Base-by-base conservation (phyloP, 30 jellyfish, hydroid and myxozoan species). In the Aurelia sp. region DNA sequence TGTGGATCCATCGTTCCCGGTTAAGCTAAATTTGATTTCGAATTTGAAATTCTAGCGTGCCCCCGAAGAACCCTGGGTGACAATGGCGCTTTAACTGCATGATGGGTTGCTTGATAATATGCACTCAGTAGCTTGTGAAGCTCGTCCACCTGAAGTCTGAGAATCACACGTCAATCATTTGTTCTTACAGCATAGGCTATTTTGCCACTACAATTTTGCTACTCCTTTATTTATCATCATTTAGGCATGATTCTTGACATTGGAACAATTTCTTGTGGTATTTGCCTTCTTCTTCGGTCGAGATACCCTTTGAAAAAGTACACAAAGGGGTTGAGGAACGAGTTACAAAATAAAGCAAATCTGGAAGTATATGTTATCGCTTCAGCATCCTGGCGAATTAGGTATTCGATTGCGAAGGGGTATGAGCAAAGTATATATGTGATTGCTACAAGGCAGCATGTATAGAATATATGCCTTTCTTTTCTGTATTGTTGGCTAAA, bases 241-340 rank as follows among this genome's bases (percentile, higher is more conserved):
- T 12, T 61, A 0, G 20, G 31, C 19, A 9, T 19, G 31, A 18
- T 48, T 3, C 41, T 48, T 13, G 71, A 44, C 41, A 47, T 27
- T 21, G 47, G 60, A n/a, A 35, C 75, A 27, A 47, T 22, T 3
- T 58, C 16, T 5, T 53, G 17, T 18, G 76, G 75, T 7, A 44
- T 30, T 52, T 19, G 59, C n/a, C 55, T n/a, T 55, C n/a, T 57
- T 24, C 22, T 74, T 44, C 47, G 7, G n/a, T 13, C 61, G 11
- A 16, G 52, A 24, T 81, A 82, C 18, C 86, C 74, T 67, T 69
- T 82, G 80, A 82, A 82, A 65, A 82, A 82, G 92, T 82, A 82
- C 18, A 82, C 30, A 3, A 82, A n/a, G 13, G 92, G 92, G 62
- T 82, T 82, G 61, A 71, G n/a, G 22, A 71, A 22, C 13, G 92